A percentile compares a stretch with the other conserved stretches of the same genome.
Conservation (phyloP, 2,888 invertebrate species). For the Apotomis betuletana region DNA sequence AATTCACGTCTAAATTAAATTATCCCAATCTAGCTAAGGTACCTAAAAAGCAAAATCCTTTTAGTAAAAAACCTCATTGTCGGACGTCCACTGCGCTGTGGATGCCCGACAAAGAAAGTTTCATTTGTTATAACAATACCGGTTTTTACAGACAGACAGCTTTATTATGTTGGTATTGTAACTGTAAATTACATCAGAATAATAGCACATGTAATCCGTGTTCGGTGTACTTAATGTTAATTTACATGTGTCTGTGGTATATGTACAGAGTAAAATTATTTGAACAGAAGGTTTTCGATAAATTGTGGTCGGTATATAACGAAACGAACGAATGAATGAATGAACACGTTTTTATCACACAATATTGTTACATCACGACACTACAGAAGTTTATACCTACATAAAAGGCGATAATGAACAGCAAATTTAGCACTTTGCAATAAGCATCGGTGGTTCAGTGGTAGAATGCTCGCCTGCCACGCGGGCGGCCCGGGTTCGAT, state of each 20-base stretch:
- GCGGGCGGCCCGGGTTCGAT: constrained; percentile 55
- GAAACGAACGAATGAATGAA: constrained; percentile 14
- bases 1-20: background rate
- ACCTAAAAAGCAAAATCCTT: background rate
- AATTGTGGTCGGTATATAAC: background rate
- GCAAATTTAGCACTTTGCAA: background rate
- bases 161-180: constrained; percentile 26
- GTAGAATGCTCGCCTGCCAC: constrained; percentile 85
- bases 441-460: constrained; percentile 82
- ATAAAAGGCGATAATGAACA: background rate
- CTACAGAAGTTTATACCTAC: background rate
- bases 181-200: constrained; percentile 29
- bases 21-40: background rate
- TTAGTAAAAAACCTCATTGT: constrained; percentile 18
- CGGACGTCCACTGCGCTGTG: constrained; percentile 1
- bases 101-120: constrained; percentile 19
- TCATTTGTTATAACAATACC: constrained; percentile 23
- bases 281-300: constrained; percentile 7
- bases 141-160: constrained; percentile 6
- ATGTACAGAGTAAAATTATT: constrained; percentile 1
- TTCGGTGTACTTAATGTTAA: constrained; percentile 6
- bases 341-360: background rate
- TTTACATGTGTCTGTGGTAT: constrained; percentile 17
- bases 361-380: background rate
- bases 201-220: constrained; percentile 9